Evolutionary conservation across 1,140 invertebrate species (phyloP).

Genomic region (Hylaeus volcanicus): DNA sequence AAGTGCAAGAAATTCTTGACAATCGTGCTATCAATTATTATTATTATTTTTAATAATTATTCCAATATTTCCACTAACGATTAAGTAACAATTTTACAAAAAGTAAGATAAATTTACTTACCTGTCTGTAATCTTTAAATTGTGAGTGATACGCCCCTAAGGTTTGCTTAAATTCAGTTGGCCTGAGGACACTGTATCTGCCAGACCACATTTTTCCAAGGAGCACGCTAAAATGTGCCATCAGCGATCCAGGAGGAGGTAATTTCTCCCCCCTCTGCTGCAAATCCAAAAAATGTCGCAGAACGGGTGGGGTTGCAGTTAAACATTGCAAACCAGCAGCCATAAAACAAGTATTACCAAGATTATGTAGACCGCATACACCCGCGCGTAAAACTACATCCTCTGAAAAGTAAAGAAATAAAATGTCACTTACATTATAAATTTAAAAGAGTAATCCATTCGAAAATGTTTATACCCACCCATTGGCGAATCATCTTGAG

Average conservation of each 20-base stretch:
- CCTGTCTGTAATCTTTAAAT: conserved; percentile 84
- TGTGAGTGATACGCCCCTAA: conserved; percentile 84
- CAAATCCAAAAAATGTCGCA: conserved; percentile 82
- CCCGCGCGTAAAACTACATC: conserved; percentile 76
- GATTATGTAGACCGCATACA: conserved; percentile 84
- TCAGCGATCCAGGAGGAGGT: conserved; percentile 75
- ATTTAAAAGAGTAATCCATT: neutral
- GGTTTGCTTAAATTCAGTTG: conserved; percentile 84
- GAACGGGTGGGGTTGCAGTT: conserved; percentile 81
- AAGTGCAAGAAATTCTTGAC: conserved; percentile 88
- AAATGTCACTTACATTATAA: neutral
- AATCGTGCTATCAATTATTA: conserved; percentile 83
- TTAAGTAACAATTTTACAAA: neutral
- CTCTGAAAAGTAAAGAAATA: conserved; percentile 17
- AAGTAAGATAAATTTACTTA: conserved; percentile 73
- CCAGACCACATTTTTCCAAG: conserved; percentile 85
- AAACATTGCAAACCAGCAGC: conserved; percentile 86
- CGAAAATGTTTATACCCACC: conserved; percentile 63
- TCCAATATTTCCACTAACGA: neutral
- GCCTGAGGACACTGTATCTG: conserved; percentile 81
- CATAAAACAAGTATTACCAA: conserved; percentile 89
- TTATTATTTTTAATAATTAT: conserved; percentile 28
- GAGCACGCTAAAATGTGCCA: conserved; percentile 82
- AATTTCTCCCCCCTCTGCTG: conserved; percentile 76
- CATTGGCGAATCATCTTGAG: conserved; percentile 74